Base-by-base conservation (phyloP, 2,888 invertebrate genomes). In the Agrochola macilenta region DNA sequence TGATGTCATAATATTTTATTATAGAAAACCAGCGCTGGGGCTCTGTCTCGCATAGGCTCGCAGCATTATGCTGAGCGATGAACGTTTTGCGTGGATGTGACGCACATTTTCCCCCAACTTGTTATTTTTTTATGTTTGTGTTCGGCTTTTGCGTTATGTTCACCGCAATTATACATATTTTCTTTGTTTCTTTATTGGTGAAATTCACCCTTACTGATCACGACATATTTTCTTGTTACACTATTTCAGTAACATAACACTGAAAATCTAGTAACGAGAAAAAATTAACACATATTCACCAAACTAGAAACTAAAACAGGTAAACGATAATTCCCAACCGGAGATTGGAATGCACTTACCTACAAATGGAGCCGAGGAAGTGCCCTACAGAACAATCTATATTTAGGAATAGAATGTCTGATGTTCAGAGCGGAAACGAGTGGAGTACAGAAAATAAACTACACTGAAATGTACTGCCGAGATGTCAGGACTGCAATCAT, bases 301-400 rank as follows among this genome's bases (percentile, higher is more conserved):
- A 60, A 69, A 70, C 30, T 63, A 14, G 9, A 52, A 78, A 63
- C 30, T 79, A 8, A 46, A 74, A 57, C 79, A 71, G 74, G 83
- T 82, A 79, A 83, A 39, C 30, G 49, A 64, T 68, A 70, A 73
- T 64, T 65, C 54, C 43, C 43, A 54, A 74, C 68, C 74, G 79
- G 79, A 84, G 76, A 82, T 78, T 74, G 77, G 70, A 83, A 79
- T 83, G 82, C 73, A 83, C 80, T 79, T 69, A 72, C 83, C 78
- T 60, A 60, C 79, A 64, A 79, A 68, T 57, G 26, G 12, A 60
- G n/a, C 39, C 52, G 46, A 76, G 73, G 75, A 73, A 73, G 17
- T 69, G 69, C 66, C 39, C 60, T 57, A 73, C 60, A 68, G 66
- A 76, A 73, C 69, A 54, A 58, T 79, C 70, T 83, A 83, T 80